Base-by-base conservation (phyloP, 2,797 vertebrate species). In the Nannoperca australis region DNA sequence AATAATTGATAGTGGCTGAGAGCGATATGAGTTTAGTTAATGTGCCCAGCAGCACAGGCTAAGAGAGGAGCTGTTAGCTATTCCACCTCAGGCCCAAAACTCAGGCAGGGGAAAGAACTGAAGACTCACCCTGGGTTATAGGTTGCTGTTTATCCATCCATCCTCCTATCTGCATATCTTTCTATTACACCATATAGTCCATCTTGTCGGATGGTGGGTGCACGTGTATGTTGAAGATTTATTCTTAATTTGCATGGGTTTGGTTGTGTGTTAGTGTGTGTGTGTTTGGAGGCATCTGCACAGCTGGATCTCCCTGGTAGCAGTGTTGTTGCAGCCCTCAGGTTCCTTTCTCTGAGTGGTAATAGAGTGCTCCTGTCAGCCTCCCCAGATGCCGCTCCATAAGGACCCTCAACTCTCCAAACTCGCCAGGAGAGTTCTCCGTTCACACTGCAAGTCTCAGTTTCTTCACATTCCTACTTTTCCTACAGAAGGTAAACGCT, bases 1-100 rank as follows among this genome's bases (percentile, higher is more conserved):
- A 95, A 96, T 96, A 95, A 96, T 96, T 95, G 90, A 96, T 94
- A 85, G 86, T 93, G 89, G 94, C 95, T 95, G 94, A 95, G 94
- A 95, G 94, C 94, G 92, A 93, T 95, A 95, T 96, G 93, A 95
- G 94, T 96, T 96, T 96, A 95, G 93, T 94, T 96, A 95, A 95
- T 95, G 94, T 95, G 94, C 94, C 95, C 94, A 89, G 94, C 91
- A 95, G 95, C 95, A 20, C 87, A 79, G 86, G 89, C 94, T 94
- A 89, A 93, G 92, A 95, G 92, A 94, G 88, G 85, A 89, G 91
- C 93, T 94, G 93, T 93, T 94, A 94, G 93, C 92, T 73, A 78
- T 89, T 91, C 90, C 78, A 92, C 95, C 92, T 67, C 87, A 70
- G 92, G 93, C 91, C 84, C 85, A 77, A 90, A 93, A 91, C 76